These are phyloP conservation scores for Hemibagrus guttatus DNA, from an alignment of 2,797 vertebrate species.

Conservation along the genomic window DNA sequence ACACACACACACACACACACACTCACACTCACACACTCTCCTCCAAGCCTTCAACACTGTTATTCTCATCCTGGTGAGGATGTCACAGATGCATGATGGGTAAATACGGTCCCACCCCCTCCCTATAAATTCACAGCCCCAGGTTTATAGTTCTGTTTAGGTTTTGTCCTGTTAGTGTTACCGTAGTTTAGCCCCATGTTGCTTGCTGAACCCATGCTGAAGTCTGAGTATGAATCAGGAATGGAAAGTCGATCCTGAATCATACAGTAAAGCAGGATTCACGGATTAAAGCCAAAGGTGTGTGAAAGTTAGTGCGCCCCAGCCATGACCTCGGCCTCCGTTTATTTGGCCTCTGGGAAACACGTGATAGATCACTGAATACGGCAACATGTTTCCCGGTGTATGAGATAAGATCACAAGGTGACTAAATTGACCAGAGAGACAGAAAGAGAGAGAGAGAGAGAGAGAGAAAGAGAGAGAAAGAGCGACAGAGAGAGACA, in stretches of 20 bases:
- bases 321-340: background rate
- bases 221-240: background rate
- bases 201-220: background rate
- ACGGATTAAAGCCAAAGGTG: background rate
- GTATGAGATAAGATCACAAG: background rate
- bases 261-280: background rate
- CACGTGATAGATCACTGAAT: background rate
- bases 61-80: background rate
- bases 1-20: constrained; percentile 8
- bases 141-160: background rate
- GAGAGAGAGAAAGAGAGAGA: no score
- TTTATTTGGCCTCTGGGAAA: no score
- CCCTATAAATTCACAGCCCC: background rate
- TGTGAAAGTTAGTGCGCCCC: background rate
- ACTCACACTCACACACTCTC: background rate
- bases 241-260: background rate
- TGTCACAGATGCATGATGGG: background rate
- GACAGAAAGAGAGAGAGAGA: no score
- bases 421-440: background rate
- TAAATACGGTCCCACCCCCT: background rate
- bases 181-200: background rate
- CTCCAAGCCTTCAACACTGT: background rate
- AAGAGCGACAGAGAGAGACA: no score
- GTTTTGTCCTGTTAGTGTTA: background rate
- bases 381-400: background rate